A percentile compares a stretch with the other conserved stretches of the same genome.
phyloP scores from a whole-genome alignment of 2,113 vertebrate species.

The Cheilinus undulatus region DNA sequence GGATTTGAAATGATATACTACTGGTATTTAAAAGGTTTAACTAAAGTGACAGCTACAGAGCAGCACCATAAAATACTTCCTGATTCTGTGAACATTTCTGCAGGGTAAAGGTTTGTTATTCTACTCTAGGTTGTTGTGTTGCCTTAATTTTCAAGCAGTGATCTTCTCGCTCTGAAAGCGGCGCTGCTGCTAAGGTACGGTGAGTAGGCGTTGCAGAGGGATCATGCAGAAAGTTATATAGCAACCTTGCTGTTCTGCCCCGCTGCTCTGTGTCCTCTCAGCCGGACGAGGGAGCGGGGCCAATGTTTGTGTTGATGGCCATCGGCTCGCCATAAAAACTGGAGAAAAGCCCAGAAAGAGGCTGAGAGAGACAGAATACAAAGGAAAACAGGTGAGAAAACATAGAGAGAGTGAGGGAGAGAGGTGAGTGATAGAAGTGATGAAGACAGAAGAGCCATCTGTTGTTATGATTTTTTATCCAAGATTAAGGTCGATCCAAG shows the following conservation, averaged over 20 bases:
- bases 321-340: slow-evolving; percentile 67
- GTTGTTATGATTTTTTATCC: slow-evolving; percentile 32
- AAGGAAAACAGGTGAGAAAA: slow-evolving; percentile 25
- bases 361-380: slow-evolving; percentile 9
- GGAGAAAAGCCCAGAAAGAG: slow-evolving; percentile 73
- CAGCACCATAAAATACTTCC: neutral
- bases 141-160: slow-evolving; percentile 22
- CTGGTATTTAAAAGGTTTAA: neutral
- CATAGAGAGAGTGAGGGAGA: neutral
- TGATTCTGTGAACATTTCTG: neutral
- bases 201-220: slow-evolving; percentile 70
- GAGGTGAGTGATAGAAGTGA: slow-evolving; percentile 29
- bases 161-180: slow-evolving; percentile 28
- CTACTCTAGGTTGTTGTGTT: neutral
- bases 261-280: slow-evolving; percentile 62
- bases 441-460: slow-evolving; percentile 47
- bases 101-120: neutral
- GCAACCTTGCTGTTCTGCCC: slow-evolving; percentile 71
- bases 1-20: too few relatives aligned
- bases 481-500: slow-evolving; percentile 38
- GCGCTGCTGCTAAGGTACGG: slow-evolving; percentile 39
- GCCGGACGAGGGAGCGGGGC: slow-evolving; percentile 58
- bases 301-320: slow-evolving; percentile 77
- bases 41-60: neutral
- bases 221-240: slow-evolving; percentile 62